Evolutionary conservation across 2,113 vertebrate species (phyloP).

Genomic region (Vicugna pacos): DNA sequence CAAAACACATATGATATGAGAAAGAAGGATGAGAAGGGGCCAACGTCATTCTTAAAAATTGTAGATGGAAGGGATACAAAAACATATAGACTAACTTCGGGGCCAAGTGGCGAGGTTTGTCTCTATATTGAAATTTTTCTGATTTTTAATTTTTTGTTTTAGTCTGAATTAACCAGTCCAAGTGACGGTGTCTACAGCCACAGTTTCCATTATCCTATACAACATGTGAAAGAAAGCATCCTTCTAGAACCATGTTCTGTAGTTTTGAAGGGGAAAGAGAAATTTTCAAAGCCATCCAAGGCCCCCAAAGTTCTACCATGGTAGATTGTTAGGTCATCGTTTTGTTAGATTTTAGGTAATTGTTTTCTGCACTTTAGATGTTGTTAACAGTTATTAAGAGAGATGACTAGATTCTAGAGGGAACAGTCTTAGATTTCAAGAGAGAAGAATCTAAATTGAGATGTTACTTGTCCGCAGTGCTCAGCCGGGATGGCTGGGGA

Average conservation of each 20-base stretch:
- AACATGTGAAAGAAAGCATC: background rate
- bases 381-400: background rate
- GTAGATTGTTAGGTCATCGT: background rate
- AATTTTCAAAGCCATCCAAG: background rate
- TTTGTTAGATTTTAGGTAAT: background rate
- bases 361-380: background rate
- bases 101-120: background rate
- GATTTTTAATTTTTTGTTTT: background rate
- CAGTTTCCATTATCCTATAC: background rate
- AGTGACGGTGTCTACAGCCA: rapidly evolving
- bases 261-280: slow-evolving; percentile 5
- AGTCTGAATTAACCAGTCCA: background rate
- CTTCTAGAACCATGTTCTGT: background rate
- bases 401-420: background rate
- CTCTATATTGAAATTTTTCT: background rate
- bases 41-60: background rate
- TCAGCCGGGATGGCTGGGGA: background rate
- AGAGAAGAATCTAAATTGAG: background rate
- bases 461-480: background rate
- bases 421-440: background rate
- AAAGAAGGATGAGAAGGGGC: background rate
- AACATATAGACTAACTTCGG: background rate
- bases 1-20: background rate
- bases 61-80: background rate
- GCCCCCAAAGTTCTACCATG: background rate